Conservation (phyloP, 2,113 vertebrate genomes). For the Psittacara wagleri region DNA sequence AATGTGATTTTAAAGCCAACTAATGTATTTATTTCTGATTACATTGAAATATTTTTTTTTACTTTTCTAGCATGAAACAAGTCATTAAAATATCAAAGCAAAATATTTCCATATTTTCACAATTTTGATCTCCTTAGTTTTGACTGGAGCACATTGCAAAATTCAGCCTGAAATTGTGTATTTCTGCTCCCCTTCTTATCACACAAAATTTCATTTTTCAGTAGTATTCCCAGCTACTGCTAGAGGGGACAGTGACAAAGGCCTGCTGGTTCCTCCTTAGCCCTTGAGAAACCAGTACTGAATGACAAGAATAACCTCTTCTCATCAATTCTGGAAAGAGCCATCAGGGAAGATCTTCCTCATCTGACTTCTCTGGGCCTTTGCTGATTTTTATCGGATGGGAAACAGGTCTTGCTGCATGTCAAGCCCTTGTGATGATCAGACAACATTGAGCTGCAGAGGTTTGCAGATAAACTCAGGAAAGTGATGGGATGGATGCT, state of each 20-base stretch:
- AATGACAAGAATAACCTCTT: neutral
- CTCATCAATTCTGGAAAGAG: neutral
- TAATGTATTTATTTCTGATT: neutral
- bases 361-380: neutral
- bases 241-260: neutral
- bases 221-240: neutral
- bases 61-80: neutral
- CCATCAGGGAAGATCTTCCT: neutral
- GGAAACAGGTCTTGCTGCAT: neutral
- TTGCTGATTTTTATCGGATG: neutral
- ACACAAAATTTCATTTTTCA: neutral
- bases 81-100: neutral
- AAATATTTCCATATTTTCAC: neutral
- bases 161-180: neutral
- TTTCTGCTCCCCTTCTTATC: neutral
- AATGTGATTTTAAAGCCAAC: neutral
- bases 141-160: neutral
- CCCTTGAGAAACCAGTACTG: neutral
- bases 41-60: neutral
- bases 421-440: neutral
- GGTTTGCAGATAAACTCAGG: neutral
- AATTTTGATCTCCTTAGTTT: neutral
- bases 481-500: neutral
- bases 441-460: neutral
- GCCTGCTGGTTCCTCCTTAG: neutral